Evolutionary conservation across 1,140 invertebrate genomes (phyloP).

Genomic region (Marisa cornuarietis): DNA sequence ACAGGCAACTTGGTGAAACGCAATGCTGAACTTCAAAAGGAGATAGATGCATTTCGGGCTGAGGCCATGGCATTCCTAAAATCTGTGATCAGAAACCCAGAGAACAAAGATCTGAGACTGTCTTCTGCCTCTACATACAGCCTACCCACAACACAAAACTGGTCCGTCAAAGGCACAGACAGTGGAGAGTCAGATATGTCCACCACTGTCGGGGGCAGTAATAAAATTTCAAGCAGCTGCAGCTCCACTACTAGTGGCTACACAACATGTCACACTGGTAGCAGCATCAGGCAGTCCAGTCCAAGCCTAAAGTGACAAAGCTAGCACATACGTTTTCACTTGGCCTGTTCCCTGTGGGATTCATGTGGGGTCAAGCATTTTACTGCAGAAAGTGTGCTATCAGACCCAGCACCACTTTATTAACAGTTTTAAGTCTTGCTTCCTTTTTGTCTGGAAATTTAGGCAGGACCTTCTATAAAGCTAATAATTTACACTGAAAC

Average conservation of each 20-base stretch:
- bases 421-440: too few relatives aligned
- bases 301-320: not conserved
- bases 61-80: constrained; percentile 30
- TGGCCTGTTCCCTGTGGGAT: too few relatives aligned
- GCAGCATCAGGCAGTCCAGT: constrained; percentile 3
- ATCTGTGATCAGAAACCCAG: constrained; percentile 32
- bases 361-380: too few relatives aligned
- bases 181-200: constrained; percentile 2
- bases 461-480: too few relatives aligned
- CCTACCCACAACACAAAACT: too few relatives aligned
- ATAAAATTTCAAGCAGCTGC: constrained; percentile 4
- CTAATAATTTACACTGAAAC: too few relatives aligned
- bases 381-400: too few relatives aligned
- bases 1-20: constrained; percentile 30
- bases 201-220: not conserved
- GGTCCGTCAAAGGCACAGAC: not conserved
- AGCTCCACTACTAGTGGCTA: constrained; percentile 22
- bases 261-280: constrained; percentile 12
- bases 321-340: too few relatives aligned
- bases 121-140: not conserved
- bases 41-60: constrained; percentile 22
- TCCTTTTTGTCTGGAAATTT: too few relatives aligned
- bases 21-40: constrained; percentile 32
- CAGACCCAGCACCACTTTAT: too few relatives aligned
- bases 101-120: constrained; percentile 26